Base-by-base conservation (phyloP, 2,888 invertebrate species). In the Cosmia trapezina region DNA sequence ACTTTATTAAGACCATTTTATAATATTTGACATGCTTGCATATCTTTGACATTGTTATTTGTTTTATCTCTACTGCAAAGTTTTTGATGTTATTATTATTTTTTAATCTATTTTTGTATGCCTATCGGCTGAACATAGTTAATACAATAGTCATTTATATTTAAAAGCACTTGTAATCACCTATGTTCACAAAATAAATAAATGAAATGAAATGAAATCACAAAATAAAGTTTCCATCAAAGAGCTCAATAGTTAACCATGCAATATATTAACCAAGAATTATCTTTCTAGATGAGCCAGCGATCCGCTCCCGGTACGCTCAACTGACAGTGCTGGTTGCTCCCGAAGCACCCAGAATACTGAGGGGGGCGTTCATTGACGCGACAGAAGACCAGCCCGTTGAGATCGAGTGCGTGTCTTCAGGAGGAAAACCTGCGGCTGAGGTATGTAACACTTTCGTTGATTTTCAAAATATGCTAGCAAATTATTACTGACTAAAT, bases 341-440 rank as follows among this genome's bases (percentile, higher is more conserved):
- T 0, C 99, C 99, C 0, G 98, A 98, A 83, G 97, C 98, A 1
- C 99, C 99, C 0, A 97, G 97, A 88, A 99, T 99, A 86, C 95
- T 98, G 28, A 98, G 99, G 89, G 98, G 98, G 9, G 97, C 98
- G 78, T 97, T 97, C 89, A 97, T 99, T 84, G 97, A 98, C 70
- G 98, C 99, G 45, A 98, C 98, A 0, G 99, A 99, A 92, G 98
- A 98, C 90, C 97, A 98, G 65, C 98, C 98, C 87, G 97, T 99
- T 59, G 98, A 98, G 89, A 97, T 99, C 83, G 98, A 99, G 89
- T 99, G 99, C 93, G 97, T 98, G 54, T 99, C 99, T 72, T 97
- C 97, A 81, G 99, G 98, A 19, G 99, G 99, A 37, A 99, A 99
- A 92, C 99, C 99, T 6, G 98, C 99, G 0, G 98, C 99, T 49